phyloP scores from a whole-genome alignment of 1,140 invertebrate species.

The Planococcus citri region DNA sequence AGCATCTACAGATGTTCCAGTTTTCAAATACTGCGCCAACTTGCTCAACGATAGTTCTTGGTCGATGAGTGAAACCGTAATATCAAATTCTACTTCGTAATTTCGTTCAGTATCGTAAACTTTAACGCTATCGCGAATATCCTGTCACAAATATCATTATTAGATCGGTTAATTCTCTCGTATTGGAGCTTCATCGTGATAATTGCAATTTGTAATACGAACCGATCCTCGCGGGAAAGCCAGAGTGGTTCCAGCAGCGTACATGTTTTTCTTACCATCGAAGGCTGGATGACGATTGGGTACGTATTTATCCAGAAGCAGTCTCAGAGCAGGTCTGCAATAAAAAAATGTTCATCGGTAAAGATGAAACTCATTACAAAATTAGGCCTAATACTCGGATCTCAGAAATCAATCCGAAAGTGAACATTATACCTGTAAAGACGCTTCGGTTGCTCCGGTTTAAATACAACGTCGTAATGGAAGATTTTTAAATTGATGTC shows the following conservation, averaged over 20 bases:
- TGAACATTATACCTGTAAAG: conserved; percentile 32
- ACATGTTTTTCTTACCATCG: conserved; percentile 58
- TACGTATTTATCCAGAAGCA: conserved; percentile 31
- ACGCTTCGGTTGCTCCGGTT: conserved; percentile 37
- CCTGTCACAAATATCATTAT: conserved; percentile 2
- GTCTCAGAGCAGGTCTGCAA: conserved; percentile 31
- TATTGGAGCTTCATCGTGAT: neutral
- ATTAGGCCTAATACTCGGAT: conserved; percentile 1
- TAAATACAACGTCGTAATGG: conserved; percentile 42
- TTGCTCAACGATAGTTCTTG: conserved; percentile 33
- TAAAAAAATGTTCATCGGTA: conserved; percentile 12
- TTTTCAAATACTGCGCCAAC: conserved; percentile 37
- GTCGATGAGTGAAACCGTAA: conserved; percentile 44
- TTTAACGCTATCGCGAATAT: conserved; percentile 25
- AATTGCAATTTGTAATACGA: neutral
- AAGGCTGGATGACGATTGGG: conserved; percentile 42
- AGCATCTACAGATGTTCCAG: conserved; percentile 33
- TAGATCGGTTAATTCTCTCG: neutral
- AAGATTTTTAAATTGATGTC: conserved; percentile 34
- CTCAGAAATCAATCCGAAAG: conserved; percentile 10
- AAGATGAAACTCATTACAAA: too few species aligned
- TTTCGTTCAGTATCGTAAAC: conserved; percentile 34
- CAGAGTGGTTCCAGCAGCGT: conserved; percentile 31
- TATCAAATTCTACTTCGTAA: conserved; percentile 38
- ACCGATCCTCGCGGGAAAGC: neutral